Base-by-base conservation (phyloP, 2,797 vertebrate genomes). In the Parambassis ranga region DNA sequence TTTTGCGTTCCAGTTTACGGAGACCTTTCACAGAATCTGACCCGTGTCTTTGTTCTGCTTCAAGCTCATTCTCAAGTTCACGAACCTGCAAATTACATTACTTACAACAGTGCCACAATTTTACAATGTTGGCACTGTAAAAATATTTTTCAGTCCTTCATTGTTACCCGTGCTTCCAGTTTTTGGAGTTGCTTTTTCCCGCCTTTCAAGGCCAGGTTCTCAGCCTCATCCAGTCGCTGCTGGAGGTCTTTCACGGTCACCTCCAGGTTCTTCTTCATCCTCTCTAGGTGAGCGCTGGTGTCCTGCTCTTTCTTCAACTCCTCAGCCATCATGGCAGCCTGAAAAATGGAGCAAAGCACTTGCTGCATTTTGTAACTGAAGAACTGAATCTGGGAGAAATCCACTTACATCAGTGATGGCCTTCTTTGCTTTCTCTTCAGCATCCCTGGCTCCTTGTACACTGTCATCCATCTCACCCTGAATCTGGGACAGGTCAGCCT, bases 261-360 rank as follows among this genome's bases (percentile, higher is more conserved):
- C 0, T 94, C 94, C 84, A 95, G 68, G 41, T 94, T 95, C 89
- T 86, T 94, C 85, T 93, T 94, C 93, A 94, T 94, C 51, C 92
- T 84, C 81, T 95, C 94, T 75, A 95, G 81, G 81, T 95, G 93
- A 69, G 91, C 79, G 0, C 93, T 91, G 66, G 93, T 94, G 75
- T 94, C 94, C 79, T 95, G 94, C 76, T 95, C 94, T 67, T 94
- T 94, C 87, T 94, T 95, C 65, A 95, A 79, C 83, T 94, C 93
- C 23, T 95, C 94, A 0, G 91, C 93, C 94, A 95, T 95, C 91
- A 93, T 92, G 75, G 94, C 93, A 0, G 92, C 93, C 77, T 85
- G 90, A 87, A 32, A 81, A 2, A 16, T 4, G 1, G 0, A 10
- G 1, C 1, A 10, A 19, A 39, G 14, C 0, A 3, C 2, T 19